Conservation (phyloP, 2,113 vertebrate genomes). For the Heliornis fulica region DNA sequence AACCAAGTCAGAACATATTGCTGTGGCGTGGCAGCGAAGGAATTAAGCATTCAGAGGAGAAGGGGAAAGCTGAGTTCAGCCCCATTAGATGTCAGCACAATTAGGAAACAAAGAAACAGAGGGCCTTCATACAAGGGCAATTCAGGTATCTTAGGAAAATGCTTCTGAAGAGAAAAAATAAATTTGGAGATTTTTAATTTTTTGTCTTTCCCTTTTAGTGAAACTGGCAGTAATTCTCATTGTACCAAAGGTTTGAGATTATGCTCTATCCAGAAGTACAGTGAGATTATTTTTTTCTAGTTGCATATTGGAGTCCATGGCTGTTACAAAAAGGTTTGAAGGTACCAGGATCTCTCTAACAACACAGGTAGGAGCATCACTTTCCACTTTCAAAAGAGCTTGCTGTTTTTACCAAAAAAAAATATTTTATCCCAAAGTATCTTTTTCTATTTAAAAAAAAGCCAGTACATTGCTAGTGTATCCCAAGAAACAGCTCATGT, state of each 20-base stretch:
- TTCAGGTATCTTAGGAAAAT: not conserved
- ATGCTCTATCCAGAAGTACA: not conserved
- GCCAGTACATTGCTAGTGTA: not conserved
- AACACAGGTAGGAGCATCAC: not conserved
- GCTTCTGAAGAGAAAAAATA: not conserved
- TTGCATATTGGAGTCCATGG: not conserved
- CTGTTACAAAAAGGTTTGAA: not conserved
- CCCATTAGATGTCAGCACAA: not conserved
- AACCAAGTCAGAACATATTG: not conserved
- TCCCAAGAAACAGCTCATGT: not conserved
- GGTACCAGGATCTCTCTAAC: not conserved
- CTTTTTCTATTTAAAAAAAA: not conserved
- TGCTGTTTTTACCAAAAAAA: not conserved
- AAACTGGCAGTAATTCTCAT: not conserved
- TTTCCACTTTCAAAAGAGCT: not conserved
- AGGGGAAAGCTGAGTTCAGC: not conserved
- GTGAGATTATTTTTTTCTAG: not conserved
- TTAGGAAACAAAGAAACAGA: not conserved
- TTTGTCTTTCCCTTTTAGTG: not conserved
- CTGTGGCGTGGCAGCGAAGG: not conserved
- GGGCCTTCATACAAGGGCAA: not conserved
- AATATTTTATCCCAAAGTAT: not conserved
- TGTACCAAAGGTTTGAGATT: not conserved
- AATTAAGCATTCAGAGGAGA: not conserved
- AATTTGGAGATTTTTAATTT: not conserved